These are phyloP conservation scores for Melanotaenia maccullochi DNA, from an alignment of 2,797 vertebrate genomes.

Conservation along the genomic window DNA sequence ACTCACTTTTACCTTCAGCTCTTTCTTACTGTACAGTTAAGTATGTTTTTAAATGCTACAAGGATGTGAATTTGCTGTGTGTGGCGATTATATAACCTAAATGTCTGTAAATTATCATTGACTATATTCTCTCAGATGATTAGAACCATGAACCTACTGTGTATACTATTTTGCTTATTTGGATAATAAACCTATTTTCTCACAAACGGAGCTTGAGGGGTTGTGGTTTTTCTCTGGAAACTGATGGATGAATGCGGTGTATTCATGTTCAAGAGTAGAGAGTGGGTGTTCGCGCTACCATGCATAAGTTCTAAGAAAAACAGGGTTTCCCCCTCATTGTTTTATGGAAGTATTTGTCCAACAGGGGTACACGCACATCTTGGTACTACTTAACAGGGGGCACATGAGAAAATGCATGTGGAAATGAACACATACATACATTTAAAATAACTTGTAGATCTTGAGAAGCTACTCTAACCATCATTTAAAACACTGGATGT, in stretches of 20 bases:
- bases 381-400: too few species aligned
- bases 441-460: too few species aligned
- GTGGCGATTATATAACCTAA: background rate
- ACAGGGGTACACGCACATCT: too few species aligned
- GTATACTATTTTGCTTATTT: conserved; percentile 59
- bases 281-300: background rate
- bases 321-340: too few species aligned
- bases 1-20: conserved; percentile 36
- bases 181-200: conserved; percentile 80
- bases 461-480: too few species aligned
- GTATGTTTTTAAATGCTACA: conserved; percentile 44
- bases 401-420: too few species aligned
- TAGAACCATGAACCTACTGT: conserved; percentile 57
- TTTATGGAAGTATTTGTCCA: too few species aligned
- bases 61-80: conserved; percentile 45
- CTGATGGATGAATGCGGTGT: background rate
- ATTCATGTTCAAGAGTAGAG: background rate
- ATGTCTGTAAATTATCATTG: conserved; percentile 43
- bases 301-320: background rate
- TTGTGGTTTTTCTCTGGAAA: conserved; percentile 6
- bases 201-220: conserved; percentile 45
- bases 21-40: conserved; percentile 53
- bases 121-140: conserved; percentile 49
- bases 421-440: too few species aligned
- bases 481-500: too few species aligned